Conservation (phyloP, 2,888 invertebrate species). For the Odontocerum albicorne region DNA sequence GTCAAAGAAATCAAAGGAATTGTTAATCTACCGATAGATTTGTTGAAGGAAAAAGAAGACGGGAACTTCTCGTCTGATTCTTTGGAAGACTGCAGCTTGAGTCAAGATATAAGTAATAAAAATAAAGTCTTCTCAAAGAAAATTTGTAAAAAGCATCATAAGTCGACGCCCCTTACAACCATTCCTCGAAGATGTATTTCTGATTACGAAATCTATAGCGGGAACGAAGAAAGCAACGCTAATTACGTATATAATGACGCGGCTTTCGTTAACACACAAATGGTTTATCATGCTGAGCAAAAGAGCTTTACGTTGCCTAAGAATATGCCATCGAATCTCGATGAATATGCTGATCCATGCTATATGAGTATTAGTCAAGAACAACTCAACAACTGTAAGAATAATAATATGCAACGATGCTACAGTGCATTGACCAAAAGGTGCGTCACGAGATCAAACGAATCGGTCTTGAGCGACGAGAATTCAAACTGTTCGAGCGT, state of each 20-base stretch:
- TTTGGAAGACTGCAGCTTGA: conserved; percentile 69
- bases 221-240: conserved; percentile 48
- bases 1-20: conserved; percentile 38
- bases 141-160: conserved; percentile 57
- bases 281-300: conserved; percentile 39
- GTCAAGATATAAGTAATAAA: conserved; percentile 55
- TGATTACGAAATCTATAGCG: conserved; percentile 72
- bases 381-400: conserved; percentile 45
- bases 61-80: conserved; percentile 80
- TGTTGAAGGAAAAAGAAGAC: conserved; percentile 52
- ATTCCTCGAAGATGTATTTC: conserved; percentile 71
- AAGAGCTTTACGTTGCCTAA: conserved; percentile 56
- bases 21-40: background rate
- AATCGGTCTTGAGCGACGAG: conserved; percentile 52
- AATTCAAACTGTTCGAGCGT: conserved; percentile 57
- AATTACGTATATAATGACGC: conserved; percentile 15
- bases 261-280: background rate
- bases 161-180: conserved; percentile 43
- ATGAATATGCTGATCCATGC: conserved; percentile 56
- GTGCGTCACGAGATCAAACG: conserved; percentile 62
- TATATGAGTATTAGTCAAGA: conserved; percentile 40
- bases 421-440: conserved; percentile 56
- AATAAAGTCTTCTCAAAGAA: conserved; percentile 57
- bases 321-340: conserved; percentile 57
- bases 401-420: conserved; percentile 50